These are phyloP conservation scores for Maniola hyperantus DNA, from an alignment of 2,888 invertebrate genomes.

Conservation along the genomic window DNA sequence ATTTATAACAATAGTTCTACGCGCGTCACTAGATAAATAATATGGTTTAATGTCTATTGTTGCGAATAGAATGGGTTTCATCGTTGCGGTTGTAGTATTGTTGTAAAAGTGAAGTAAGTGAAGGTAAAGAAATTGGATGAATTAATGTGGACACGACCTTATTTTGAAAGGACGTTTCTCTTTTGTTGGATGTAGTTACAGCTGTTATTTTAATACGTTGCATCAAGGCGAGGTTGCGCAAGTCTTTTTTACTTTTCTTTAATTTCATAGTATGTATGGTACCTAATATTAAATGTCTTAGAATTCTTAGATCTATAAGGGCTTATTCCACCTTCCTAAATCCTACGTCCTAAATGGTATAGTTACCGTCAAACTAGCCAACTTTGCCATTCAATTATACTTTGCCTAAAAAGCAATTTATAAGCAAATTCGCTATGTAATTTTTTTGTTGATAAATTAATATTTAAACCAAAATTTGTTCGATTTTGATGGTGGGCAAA, in stretches of 20 bases:
- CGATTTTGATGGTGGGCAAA: too few species aligned
- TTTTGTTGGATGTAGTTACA: conserved; percentile 24
- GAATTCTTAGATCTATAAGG: too few species aligned
- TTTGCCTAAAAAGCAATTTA: too few species aligned
- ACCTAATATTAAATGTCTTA: too few species aligned
- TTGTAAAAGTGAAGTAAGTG: conserved; percentile 31
- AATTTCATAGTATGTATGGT: too few species aligned
- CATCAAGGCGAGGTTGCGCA: neutral
- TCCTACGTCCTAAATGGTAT: too few species aligned
- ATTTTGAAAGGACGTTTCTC: conserved; percentile 33
- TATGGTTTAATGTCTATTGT: conserved; percentile 30
- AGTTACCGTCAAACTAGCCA: too few species aligned
- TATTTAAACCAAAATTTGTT: too few species aligned
- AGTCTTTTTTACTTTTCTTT: neutral
- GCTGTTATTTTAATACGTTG: conserved; percentile 12
- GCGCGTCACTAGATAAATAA: conserved; percentile 30
- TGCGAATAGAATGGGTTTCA: conserved; percentile 17
- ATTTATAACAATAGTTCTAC: conserved; percentile 28
- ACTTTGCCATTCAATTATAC: too few species aligned
- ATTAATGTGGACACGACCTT: conserved; percentile 30
- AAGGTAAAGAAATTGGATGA: conserved; percentile 34
- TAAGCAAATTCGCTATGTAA: too few species aligned
- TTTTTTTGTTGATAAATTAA: too few species aligned
- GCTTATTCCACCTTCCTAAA: too few species aligned
- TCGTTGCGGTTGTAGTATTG: conserved; percentile 18